Conservation (phyloP, 2,113 vertebrate species). For the Acanthisitta chloris region DNA sequence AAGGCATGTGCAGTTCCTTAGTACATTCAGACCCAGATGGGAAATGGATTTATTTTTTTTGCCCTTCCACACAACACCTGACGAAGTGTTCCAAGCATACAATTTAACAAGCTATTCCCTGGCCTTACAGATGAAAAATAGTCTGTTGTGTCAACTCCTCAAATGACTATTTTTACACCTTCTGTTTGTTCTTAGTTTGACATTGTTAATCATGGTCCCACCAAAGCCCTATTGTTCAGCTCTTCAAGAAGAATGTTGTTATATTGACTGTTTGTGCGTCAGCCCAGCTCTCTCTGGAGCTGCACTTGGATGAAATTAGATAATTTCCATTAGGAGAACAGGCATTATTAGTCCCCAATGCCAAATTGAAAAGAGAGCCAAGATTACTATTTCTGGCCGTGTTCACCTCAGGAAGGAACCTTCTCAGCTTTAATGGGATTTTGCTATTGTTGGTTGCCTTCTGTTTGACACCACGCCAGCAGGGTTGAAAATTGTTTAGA, state of each 20-base stretch:
- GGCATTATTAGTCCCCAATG: conserved; percentile 90
- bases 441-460: conserved; percentile 96
- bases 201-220: conserved; percentile 76
- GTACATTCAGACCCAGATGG: conserved; percentile 40
- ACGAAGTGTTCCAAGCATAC: conserved; percentile 50
- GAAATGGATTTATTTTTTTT: conserved; percentile 28
- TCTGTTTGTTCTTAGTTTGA: conserved; percentile 82
- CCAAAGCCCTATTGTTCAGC: conserved; percentile 84
- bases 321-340: conserved; percentile 90
- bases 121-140: conserved; percentile 71
- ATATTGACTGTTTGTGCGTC: conserved; percentile 86
- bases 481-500: conserved; percentile 81
- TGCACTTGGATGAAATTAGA: conserved; percentile 87
- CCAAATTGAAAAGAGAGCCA: conserved; percentile 82
- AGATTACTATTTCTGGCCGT: conserved; percentile 95
- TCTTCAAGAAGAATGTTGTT: conserved; percentile 87
- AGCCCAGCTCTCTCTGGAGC: conserved; percentile 80
- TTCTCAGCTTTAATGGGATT: conserved; percentile 96
- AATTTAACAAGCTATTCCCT: conserved; percentile 41
- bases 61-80: conserved; percentile 27
- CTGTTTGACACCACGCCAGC: conserved; percentile 91
- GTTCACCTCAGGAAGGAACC: conserved; percentile 97
- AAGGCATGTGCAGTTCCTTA: background rate
- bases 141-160: conserved; percentile 64
- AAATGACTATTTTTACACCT: conserved; percentile 84